phyloP scores from a whole-genome alignment of 2,113 vertebrate species.

The Mormoops blainvillei region DNA sequence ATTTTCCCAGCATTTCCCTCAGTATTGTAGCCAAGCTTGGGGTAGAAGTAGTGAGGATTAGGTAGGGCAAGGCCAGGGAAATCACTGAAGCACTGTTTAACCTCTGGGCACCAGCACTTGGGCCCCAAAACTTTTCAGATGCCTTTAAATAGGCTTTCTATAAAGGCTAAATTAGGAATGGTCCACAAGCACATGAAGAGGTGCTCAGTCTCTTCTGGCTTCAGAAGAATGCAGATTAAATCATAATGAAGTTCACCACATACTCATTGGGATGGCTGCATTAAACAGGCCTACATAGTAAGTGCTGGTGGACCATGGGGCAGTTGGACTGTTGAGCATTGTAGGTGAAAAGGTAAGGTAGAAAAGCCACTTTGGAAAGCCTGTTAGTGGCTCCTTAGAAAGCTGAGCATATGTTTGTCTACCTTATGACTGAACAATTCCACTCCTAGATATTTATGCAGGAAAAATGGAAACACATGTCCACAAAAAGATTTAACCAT shows the following conservation, averaged over 20 bases:
- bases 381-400: no score
- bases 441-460: no score
- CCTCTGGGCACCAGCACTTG: background rate
- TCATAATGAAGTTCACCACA: background rate
- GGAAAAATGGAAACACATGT: no score
- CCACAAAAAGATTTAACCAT: no score
- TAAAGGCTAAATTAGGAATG: background rate
- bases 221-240: background rate
- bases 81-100: no score
- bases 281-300: no score
- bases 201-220: background rate
- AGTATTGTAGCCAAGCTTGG: background rate
- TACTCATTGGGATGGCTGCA: background rate
- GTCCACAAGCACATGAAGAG: background rate
- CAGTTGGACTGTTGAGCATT: no score
- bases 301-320: background rate
- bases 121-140: background rate
- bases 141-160: background rate
- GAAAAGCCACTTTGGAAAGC: background rate
- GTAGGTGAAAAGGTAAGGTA: no score
- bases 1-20: background rate
- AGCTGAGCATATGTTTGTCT: background rate
- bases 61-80: no score
- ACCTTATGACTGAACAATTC: no score
- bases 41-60: background rate